These are phyloP conservation scores for Druon quercuslanigerum DNA, from an alignment of 1,140 invertebrate species.

Conservation along the genomic window DNA sequence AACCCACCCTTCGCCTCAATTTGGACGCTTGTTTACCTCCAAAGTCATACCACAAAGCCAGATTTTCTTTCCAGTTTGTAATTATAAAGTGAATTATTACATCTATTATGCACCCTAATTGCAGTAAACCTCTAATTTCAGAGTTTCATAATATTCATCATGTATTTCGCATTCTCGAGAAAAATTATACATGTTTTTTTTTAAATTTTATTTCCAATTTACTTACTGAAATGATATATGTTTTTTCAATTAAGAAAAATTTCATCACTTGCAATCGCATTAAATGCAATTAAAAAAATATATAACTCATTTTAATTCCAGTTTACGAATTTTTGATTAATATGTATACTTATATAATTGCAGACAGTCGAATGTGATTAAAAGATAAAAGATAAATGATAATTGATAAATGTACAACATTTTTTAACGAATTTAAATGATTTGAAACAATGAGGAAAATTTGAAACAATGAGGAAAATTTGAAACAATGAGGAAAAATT, in stretches of 20 bases:
- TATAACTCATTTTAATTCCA: not conserved
- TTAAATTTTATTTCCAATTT: not conserved
- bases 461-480: too few species aligned
- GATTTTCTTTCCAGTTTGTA: not conserved
- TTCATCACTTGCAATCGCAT: too few species aligned
- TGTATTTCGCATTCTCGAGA: not conserved
- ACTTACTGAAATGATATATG: too few species aligned
- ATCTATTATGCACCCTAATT: not conserved
- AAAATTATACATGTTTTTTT: not conserved
- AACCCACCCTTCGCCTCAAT: slow-evolving; percentile 10
- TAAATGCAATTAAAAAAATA: too few species aligned
- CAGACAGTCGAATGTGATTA: not conserved
- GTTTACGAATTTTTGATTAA: not conserved
- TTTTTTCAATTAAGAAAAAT: too few species aligned
- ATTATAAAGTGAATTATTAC: slow-evolving; percentile 8
- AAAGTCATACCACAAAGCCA: not conserved
- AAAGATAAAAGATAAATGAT: too few species aligned
- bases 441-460: too few species aligned
- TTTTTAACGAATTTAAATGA: too few species aligned
- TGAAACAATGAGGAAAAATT: too few species aligned
- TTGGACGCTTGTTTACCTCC: not conserved
- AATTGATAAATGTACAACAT: too few species aligned
- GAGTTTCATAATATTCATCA: not conserved
- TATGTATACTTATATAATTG: not conserved
- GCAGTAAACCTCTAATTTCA: not conserved